Evolutionary conservation across 2,888 invertebrate species (phyloP).

Genomic region (Luffia ferchaultella): DNA sequence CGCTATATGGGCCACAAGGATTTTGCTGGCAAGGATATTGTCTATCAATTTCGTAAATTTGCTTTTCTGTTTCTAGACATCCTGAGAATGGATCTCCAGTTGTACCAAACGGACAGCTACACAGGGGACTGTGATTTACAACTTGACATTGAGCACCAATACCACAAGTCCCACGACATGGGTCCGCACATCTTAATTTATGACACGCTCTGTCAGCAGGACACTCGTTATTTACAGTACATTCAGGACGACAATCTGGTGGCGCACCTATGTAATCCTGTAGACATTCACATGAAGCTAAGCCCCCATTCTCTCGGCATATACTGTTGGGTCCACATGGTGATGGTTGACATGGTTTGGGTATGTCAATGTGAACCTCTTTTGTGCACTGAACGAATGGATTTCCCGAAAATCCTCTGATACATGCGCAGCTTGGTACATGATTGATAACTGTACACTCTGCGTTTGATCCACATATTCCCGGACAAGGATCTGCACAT

Average conservation of each 20-base stretch:
- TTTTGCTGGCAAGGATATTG: conserved; percentile 75
- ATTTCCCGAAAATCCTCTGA: conserved; percentile 77
- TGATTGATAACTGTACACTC: conserved; percentile 87
- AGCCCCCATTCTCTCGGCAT: conserved; percentile 76
- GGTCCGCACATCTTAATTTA: conserved; percentile 79
- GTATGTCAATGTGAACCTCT: conserved; percentile 34
- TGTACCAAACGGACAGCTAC: conserved; percentile 72
- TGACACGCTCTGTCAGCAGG: conserved; percentile 77
- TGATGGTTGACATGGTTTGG: conserved; percentile 75
- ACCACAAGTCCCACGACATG: conserved; percentile 79
- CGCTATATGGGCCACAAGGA: conserved; percentile 84
- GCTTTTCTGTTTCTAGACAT: conserved; percentile 47
- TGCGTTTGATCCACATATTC: conserved; percentile 83
- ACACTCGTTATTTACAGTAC: conserved; percentile 81
- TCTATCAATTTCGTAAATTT: conserved; percentile 23
- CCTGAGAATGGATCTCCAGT: conserved; percentile 73
- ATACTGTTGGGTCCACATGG: conserved; percentile 82
- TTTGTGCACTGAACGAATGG: conserved; percentile 61
- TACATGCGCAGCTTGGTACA: conserved; percentile 84
- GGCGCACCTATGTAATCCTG: conserved; percentile 74
- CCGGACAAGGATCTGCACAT: conserved; percentile 87
- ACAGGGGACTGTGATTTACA: conserved; percentile 81
- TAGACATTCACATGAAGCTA: conserved; percentile 79
- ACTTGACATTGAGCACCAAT: conserved; percentile 77
- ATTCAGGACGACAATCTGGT: conserved; percentile 79